Percentiles rank a stretch among this genome's conserved stretches.
phyloP scores from a whole-genome alignment of 2,797 vertebrate species.

The Botia kubotai region DNA sequence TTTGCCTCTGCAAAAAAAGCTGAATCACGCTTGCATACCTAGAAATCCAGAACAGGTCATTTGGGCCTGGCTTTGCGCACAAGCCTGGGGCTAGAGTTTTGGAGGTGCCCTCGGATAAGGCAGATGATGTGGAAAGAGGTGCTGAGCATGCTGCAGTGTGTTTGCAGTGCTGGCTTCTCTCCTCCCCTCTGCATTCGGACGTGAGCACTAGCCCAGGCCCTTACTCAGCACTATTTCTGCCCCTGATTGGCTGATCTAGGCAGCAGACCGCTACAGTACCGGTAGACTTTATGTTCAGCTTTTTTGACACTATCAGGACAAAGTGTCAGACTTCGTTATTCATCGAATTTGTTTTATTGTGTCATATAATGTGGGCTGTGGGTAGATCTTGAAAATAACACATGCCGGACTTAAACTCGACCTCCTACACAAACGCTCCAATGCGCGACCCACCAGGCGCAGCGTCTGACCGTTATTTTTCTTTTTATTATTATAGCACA shows the following conservation, averaged over 20 bases:
- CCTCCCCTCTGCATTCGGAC: conserved; percentile 78
- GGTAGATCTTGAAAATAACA: not conserved
- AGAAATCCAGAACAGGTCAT: not conserved
- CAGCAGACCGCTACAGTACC: conserved; percentile 73
- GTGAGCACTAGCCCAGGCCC: conserved; percentile 77
- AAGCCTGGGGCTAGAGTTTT: conserved; percentile 46
- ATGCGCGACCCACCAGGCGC: not conserved
- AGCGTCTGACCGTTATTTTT: too few relatives aligned
- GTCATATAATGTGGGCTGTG: not conserved
- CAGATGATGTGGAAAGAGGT: conserved; percentile 61
- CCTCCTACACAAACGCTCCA: not conserved
- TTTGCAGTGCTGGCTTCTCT: conserved; percentile 76
- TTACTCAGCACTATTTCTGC: conserved; percentile 86
- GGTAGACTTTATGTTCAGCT: conserved; percentile 58
- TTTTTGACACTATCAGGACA: conserved; percentile 34
- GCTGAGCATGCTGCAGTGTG: conserved; percentile 80
- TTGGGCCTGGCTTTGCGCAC: conserved; percentile 17
- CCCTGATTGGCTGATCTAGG: conserved; percentile 83
- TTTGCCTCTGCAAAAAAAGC: not conserved
- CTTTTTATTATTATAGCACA: not conserved
- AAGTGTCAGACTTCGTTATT: conserved; percentile 1
- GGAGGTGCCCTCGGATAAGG: conserved; percentile 41
- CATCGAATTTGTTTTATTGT: not conserved
- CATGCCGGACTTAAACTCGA: not conserved
- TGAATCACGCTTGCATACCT: not conserved